Conservation (phyloP, 2,113 vertebrate genomes). For the Ailuropoda melanoleuca region DNA sequence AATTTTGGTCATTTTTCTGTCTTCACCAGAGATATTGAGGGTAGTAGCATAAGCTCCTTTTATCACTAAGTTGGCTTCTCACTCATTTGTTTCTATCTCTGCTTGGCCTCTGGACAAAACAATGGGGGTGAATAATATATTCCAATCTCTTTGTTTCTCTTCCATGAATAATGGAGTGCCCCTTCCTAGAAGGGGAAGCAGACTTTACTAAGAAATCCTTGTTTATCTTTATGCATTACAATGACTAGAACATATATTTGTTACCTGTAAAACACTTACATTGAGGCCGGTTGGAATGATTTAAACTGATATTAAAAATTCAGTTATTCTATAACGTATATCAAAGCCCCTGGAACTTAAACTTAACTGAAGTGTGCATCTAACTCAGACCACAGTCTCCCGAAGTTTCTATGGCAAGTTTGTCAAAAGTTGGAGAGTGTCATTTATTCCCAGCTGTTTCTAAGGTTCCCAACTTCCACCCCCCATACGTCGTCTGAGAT, state of each 20-base stretch:
- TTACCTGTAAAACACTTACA: neutral
- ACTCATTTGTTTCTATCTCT: neutral
- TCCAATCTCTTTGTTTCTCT: neutral
- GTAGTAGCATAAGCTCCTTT: neutral
- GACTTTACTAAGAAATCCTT: neutral
- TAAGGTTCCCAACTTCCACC: constrained; percentile 74
- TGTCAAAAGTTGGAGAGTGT: constrained; percentile 72
- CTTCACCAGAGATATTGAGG: neutral
- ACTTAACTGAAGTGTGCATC: constrained; percentile 15
- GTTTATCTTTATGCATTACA: neutral
- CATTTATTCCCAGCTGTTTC: constrained; percentile 79
- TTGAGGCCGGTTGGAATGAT: neutral
- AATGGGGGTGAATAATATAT: neutral
- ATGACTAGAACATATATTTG: neutral
- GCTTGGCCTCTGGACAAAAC: neutral
- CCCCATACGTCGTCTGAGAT: constrained; percentile 63
- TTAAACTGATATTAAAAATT: neutral
- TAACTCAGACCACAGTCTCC: constrained; percentile 42
- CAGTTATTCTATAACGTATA: neutral
- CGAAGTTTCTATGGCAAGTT: constrained; percentile 67
- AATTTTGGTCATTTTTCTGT: neutral
- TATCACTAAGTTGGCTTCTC: neutral
- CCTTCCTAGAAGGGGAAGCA: neutral
- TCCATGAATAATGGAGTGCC: neutral
- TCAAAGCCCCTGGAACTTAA: neutral